Conservation (phyloP, 2,888 invertebrate species). For the Drosophila helvetica region DNA sequence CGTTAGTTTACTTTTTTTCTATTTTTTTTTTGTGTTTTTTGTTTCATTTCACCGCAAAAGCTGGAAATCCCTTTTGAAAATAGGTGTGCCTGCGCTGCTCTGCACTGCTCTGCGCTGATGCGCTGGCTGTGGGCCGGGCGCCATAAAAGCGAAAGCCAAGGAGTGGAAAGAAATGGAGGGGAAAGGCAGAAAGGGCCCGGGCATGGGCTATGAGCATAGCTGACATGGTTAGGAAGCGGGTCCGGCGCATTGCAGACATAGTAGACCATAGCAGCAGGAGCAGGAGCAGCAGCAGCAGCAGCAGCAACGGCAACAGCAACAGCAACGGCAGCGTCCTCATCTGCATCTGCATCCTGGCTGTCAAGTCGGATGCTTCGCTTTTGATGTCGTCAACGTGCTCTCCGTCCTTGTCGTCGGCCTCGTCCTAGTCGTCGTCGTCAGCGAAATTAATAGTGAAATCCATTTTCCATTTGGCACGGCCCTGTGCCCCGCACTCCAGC, state of each 20-base stretch:
- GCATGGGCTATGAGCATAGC: slow-evolving; percentile 27
- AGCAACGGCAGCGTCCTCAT: slow-evolving; percentile 8
- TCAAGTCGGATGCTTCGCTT: slow-evolving; percentile 64
- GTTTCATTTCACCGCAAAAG: slow-evolving; percentile 54
- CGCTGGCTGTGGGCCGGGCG: slow-evolving; percentile 14
- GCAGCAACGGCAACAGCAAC: no score
- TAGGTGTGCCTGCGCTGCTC: slow-evolving; percentile 50
- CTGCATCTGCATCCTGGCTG: slow-evolving; percentile 47
- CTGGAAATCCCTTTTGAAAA: slow-evolving; percentile 68
- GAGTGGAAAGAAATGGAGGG: not conserved
- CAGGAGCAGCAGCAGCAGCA: not conserved
- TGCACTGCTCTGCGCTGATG: not conserved
- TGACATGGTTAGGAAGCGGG: slow-evolving; percentile 51
- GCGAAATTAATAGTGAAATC: slow-evolving; percentile 76
- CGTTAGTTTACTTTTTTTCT: slow-evolving; percentile 27
- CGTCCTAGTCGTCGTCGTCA: slow-evolving; percentile 53
- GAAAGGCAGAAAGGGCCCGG: not conserved
- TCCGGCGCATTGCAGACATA: slow-evolving; percentile 54
- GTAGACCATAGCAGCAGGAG: slow-evolving; percentile 21
- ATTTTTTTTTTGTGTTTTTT: slow-evolving; percentile 20
- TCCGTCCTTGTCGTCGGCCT: slow-evolving; percentile 4
- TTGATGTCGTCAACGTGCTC: slow-evolving; percentile 68
- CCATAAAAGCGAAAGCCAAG: slow-evolving; percentile 66
- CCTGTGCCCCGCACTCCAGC: slow-evolving; percentile 1
- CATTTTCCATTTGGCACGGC: slow-evolving; percentile 71